Evolutionary conservation across 2,797 vertebrate species (phyloP).

Genomic region (Sitta carolinensis): DNA sequence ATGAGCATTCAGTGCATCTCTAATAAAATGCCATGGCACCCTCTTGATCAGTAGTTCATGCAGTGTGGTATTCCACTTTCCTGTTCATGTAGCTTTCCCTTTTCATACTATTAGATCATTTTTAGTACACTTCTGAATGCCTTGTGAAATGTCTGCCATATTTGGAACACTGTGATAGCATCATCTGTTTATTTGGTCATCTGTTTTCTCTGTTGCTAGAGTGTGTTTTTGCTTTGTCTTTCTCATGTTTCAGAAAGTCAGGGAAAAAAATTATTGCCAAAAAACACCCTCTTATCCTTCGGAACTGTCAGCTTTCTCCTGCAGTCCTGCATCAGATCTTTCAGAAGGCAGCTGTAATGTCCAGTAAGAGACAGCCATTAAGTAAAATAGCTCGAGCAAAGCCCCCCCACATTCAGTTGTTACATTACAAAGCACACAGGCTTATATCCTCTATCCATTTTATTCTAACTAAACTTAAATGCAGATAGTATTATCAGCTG

Average conservation of each 20-base stretch:
- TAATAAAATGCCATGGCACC: neutral
- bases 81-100: neutral
- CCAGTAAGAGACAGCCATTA: neutral
- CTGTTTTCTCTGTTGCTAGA: neutral
- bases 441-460: neutral
- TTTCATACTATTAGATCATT: neutral
- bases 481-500: neutral
- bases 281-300: neutral
- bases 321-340: neutral
- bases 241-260: neutral
- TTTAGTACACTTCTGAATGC: neutral
- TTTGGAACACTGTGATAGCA: neutral
- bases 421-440: neutral
- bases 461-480: neutral
- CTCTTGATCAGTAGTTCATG: neutral
- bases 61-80: neutral
- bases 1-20: rapidly evolving
- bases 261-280: neutral
- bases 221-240: neutral
- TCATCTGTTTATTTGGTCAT: neutral
- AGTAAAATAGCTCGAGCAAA: neutral
- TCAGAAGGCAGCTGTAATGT: neutral
- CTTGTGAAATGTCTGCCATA: neutral
- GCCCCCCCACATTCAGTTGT: neutral
- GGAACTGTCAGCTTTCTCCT: neutral